Conservation (phyloP, 1,140 invertebrate species). For the Drosophila kanapiae region DNA sequence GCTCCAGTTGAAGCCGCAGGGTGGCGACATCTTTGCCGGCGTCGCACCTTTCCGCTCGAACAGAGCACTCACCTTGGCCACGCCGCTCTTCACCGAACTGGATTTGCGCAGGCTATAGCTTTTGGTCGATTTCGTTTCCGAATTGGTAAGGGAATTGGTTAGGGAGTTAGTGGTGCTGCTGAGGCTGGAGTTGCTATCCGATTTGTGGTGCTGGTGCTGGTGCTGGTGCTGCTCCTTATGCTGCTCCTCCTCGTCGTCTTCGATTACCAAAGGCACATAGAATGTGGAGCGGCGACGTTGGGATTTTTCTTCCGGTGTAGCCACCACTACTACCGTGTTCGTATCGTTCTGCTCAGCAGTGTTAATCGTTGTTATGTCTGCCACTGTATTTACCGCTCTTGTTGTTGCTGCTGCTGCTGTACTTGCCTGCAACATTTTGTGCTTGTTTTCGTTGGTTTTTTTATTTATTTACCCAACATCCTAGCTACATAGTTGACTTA, state of each 20-base stretch:
- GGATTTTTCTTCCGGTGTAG: constrained; percentile 75
- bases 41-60: constrained; percentile 61
- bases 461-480: constrained; percentile 7
- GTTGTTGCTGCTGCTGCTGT: constrained; percentile 64
- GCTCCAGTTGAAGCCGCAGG: constrained; percentile 84
- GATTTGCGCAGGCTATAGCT: constrained; percentile 56
- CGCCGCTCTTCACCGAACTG: constrained; percentile 57
- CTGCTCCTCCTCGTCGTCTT: constrained; percentile 68
- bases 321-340: constrained; percentile 34
- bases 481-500: constrained; percentile 11
- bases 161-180: constrained; percentile 48
- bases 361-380: constrained; percentile 3
- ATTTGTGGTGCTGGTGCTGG: constrained; percentile 32
- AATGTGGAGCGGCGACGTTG: constrained; percentile 87
- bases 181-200: constrained; percentile 49
- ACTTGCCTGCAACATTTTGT: constrained; percentile 76
- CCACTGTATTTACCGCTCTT: constrained; percentile 35
- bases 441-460: constrained; percentile 45
- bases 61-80: constrained; percentile 68
- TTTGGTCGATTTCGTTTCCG: constrained; percentile 24
- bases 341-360: constrained; percentile 38
- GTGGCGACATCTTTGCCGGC: constrained; percentile 70
- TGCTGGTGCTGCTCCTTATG: constrained; percentile 4
- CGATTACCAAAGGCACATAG: constrained; percentile 87
- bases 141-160: constrained; percentile 20